Evolutionary conservation across 2,113 vertebrate species (phyloP).

Genomic region (Zosterops pallidus): DNA sequence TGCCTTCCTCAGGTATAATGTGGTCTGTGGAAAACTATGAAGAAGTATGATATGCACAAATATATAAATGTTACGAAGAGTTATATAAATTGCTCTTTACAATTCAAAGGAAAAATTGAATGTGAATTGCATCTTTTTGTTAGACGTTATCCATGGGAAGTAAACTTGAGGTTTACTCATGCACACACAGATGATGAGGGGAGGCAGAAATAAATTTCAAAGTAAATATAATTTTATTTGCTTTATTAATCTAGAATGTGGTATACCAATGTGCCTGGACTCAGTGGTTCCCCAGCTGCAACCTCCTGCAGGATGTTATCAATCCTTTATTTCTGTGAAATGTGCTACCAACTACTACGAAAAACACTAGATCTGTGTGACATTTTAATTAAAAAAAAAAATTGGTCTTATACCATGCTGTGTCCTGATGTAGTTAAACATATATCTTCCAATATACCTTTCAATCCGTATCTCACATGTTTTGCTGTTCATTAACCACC

Average conservation of each 20-base stretch:
- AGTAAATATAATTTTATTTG: conserved; percentile 52
- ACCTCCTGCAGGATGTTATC: neutral
- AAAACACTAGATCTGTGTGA: neutral
- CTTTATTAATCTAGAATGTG: conserved; percentile 50
- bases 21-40: neutral
- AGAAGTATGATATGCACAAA: neutral
- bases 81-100: neutral
- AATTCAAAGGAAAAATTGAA: neutral
- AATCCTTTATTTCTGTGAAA: conserved; percentile 27
- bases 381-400: conserved; percentile 14
- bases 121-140: neutral
- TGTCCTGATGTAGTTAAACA: neutral
- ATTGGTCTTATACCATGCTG: neutral
- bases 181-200: neutral
- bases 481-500: neutral
- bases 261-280: conserved; percentile 33
- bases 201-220: conserved; percentile 42
- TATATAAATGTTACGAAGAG: neutral
- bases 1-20: neutral
- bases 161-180: neutral
- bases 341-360: neutral
- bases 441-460: neutral
- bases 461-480: neutral
- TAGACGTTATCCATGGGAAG: neutral
- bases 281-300: conserved; percentile 23